Percentiles rank a stretch among this genome's conserved stretches.
These are phyloP conservation scores for Micrasema longulum DNA, from an alignment of 1,140 invertebrate species.

Conservation along the genomic window DNA sequence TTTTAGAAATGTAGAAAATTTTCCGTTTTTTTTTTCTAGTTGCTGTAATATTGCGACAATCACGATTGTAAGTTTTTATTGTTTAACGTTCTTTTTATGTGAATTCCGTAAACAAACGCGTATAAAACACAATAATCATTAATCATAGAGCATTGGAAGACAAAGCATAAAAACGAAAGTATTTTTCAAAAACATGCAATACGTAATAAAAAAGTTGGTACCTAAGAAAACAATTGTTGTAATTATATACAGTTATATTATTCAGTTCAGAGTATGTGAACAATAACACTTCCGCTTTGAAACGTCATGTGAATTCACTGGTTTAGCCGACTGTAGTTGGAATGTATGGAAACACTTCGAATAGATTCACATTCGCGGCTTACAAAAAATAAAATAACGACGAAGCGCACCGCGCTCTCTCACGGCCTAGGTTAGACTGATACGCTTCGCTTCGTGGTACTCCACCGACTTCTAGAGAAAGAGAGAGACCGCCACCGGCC, in stretches of 20 bases:
- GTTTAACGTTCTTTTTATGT: too few species aligned
- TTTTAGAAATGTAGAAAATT: too few species aligned
- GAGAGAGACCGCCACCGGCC: slow-evolving; percentile 29
- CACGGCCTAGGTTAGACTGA: slow-evolving; percentile 46
- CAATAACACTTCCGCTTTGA: slow-evolving; percentile 30
- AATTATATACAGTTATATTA: slow-evolving; percentile 32
- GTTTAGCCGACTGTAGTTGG: slow-evolving; percentile 35
- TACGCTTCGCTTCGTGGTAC: slow-evolving; percentile 27
- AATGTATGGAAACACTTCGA: slow-evolving; percentile 39
- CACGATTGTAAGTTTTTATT: too few species aligned
- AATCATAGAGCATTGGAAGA: slow-evolving; percentile 6
- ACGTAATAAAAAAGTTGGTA: slow-evolving; percentile 27
- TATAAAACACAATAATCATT: slow-evolving; percentile 18
- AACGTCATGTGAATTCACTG: slow-evolving; percentile 42
- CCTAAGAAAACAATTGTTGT: slow-evolving; percentile 39
- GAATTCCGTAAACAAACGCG: too few species aligned
- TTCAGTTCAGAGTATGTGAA: slow-evolving; percentile 30
- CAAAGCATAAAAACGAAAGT: slow-evolving; percentile 29
- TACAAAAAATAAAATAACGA: slow-evolving; percentile 34
- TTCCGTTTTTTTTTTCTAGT: too few species aligned
- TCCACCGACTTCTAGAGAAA: slow-evolving; percentile 1
- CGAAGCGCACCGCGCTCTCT: slow-evolving; percentile 41
- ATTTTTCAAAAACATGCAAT: slow-evolving; percentile 27
- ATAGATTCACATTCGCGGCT: slow-evolving; percentile 39
- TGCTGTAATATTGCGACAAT: too few species aligned